Conservation (phyloP, 2,797 vertebrate genomes). For the Discoglossus pictus region DNA sequence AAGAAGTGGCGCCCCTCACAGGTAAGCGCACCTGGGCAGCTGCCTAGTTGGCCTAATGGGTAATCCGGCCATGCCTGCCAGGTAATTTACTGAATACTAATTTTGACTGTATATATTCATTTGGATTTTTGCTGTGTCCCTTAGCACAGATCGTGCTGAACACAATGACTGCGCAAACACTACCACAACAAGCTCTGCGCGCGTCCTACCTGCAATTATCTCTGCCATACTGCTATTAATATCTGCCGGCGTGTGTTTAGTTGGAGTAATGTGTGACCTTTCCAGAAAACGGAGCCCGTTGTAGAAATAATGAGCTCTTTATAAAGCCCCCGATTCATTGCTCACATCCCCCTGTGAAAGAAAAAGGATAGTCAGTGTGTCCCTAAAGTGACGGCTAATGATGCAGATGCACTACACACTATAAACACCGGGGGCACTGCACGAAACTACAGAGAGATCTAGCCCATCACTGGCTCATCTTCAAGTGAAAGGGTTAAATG, state of each 20-base stretch:
- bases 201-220: constrained; percentile 43
- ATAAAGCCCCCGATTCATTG: background rate
- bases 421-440: background rate
- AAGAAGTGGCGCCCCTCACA: too few species aligned
- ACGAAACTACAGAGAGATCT: too few species aligned
- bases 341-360: constrained; percentile 11
- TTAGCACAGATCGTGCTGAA: constrained; percentile 20
- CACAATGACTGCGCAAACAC: constrained; percentile 33
- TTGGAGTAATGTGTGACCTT: constrained; percentile 31
- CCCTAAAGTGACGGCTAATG: background rate
- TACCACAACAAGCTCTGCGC: constrained; percentile 24
- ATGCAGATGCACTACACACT: background rate
- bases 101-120: too few species aligned
- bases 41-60: too few species aligned
- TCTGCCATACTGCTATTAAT: constrained; percentile 28
- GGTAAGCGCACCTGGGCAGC: too few species aligned
- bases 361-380: constrained; percentile 5
- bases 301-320: constrained; percentile 32
- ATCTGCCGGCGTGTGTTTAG: constrained; percentile 38
- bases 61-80: too few species aligned
- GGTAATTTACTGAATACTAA: too few species aligned
- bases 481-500: too few species aligned
- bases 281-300: constrained; percentile 20
- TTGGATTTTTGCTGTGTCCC: too few species aligned
- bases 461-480: too few species aligned